Evolutionary conservation across 2,113 vertebrate genomes (phyloP).

Genomic region (Rhinopomastus cyanomelas): DNA sequence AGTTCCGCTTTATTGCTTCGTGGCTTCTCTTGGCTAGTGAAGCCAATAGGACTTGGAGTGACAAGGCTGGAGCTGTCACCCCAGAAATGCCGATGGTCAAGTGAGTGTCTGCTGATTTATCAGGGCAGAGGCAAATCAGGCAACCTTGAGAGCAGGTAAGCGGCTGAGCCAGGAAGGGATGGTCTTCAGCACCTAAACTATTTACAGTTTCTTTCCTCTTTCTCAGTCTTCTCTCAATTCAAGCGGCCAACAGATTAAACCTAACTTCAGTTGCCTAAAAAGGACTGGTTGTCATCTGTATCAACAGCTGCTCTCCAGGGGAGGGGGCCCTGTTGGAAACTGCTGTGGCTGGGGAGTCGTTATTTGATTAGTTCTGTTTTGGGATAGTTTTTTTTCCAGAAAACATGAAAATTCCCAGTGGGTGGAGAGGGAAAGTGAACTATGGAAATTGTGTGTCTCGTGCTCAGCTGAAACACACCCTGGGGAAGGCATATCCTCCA

Average conservation of each 20-base stretch:
- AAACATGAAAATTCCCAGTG: neutral
- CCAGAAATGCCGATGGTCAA: neutral
- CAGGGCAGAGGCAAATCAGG: neutral
- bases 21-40: neutral
- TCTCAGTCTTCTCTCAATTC: neutral
- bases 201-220: neutral
- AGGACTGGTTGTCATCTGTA: neutral
- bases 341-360: neutral
- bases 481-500: conserved; percentile 54
- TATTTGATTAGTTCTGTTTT: neutral
- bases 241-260: neutral
- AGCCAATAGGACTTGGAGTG: neutral
- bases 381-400: neutral
- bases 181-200: neutral
- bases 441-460: neutral
- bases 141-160: neutral
- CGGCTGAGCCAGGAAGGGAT: neutral
- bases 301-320: neutral
- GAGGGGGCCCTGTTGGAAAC: neutral
- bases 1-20: neutral
- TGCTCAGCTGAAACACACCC: conserved; percentile 38
- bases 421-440: conserved; percentile 45
- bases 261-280: neutral
- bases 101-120: neutral
- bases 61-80: neutral